phyloP scores from a whole-genome alignment of 2,888 invertebrate genomes.

The Trissoscelio sp. region DNA sequence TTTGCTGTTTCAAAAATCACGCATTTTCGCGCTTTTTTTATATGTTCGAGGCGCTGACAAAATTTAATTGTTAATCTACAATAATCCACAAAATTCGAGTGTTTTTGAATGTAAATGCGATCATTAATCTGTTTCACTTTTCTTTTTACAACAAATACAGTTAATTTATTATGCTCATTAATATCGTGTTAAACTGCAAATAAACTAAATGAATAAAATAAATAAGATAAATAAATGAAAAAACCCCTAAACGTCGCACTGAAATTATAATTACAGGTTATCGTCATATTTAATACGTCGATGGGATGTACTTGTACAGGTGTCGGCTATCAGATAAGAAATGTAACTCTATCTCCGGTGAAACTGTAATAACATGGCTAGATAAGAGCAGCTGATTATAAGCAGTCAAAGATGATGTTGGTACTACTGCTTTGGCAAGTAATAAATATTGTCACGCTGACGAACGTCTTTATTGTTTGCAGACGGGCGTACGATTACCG shows the following conservation, averaged over 20 bases:
- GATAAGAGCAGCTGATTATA: slow-evolving; percentile 27
- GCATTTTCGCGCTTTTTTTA: too few species aligned
- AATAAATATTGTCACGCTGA: slow-evolving; percentile 57
- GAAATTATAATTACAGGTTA: slow-evolving; percentile 32
- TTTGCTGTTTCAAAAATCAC: too few species aligned
- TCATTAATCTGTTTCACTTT: too few species aligned
- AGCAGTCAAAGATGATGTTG: slow-evolving; percentile 21
- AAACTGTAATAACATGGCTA: slow-evolving; percentile 38
- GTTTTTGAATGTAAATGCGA: too few species aligned
- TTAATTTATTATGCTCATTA: too few species aligned
- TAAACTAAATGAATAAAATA: too few species aligned
- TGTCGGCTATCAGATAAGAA: slow-evolving; percentile 54
- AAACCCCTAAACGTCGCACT: not conserved
- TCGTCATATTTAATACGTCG: slow-evolving; percentile 38
- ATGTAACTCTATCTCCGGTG: slow-evolving; percentile 37
- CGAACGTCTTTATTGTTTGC: slow-evolving; percentile 72
- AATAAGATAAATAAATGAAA: too few species aligned
- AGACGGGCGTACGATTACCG: slow-evolving; percentile 84
- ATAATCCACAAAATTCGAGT: too few species aligned
- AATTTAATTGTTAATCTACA: too few species aligned
- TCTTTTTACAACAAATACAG: too few species aligned
- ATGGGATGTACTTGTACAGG: slow-evolving; percentile 4
- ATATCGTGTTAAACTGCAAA: too few species aligned
- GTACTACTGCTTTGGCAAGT: slow-evolving; percentile 22
- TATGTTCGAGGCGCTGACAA: too few species aligned